A percentile compares a stretch with the other conserved stretches of the same genome.
Evolutionary conservation across 2,113 vertebrate genomes (phyloP).

Genomic region (Fregetta grallaria): DNA sequence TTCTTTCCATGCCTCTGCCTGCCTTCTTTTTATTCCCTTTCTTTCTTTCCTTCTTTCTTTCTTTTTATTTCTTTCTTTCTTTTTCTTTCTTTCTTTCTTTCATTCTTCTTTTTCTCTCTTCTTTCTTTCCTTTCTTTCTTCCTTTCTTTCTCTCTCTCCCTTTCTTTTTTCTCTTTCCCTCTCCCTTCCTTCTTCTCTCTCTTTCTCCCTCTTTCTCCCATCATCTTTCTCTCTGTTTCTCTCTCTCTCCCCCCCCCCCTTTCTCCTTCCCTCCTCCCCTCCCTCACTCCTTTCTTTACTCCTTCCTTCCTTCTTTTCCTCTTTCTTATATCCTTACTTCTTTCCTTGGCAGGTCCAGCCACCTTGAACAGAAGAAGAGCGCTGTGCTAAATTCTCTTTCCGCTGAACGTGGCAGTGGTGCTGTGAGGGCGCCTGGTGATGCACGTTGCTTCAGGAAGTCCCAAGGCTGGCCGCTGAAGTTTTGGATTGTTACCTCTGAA

Average conservation of each 20-base stretch:
- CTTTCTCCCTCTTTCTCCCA: neutral
- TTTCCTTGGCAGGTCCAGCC: neutral
- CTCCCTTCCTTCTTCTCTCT: neutral
- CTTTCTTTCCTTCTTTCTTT: too few species aligned
- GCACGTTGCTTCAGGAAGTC: neutral
- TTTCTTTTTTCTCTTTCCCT: accelerated
- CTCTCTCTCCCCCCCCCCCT: neutral
- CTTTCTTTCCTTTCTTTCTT: accelerated
- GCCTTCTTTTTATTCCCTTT: neutral
- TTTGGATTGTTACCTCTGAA: conserved; percentile 11
- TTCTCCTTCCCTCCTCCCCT: neutral
- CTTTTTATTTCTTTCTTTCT: accelerated
- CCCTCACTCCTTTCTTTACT: neutral
- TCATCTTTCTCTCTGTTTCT: neutral
- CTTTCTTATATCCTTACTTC: neutral
- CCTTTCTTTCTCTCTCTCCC: accelerated
- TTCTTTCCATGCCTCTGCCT: neutral
- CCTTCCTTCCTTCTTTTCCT: neutral
- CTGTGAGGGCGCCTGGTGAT: neutral
- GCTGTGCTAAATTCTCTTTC: neutral
- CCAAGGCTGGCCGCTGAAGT: neutral
- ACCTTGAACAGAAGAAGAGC: neutral
- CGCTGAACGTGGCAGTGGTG: neutral
- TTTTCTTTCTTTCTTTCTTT: accelerated
- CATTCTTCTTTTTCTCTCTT: too few species aligned